phyloP scores from a whole-genome alignment of 2,888 invertebrate genomes.

The Amphipoea lucens region DNA sequence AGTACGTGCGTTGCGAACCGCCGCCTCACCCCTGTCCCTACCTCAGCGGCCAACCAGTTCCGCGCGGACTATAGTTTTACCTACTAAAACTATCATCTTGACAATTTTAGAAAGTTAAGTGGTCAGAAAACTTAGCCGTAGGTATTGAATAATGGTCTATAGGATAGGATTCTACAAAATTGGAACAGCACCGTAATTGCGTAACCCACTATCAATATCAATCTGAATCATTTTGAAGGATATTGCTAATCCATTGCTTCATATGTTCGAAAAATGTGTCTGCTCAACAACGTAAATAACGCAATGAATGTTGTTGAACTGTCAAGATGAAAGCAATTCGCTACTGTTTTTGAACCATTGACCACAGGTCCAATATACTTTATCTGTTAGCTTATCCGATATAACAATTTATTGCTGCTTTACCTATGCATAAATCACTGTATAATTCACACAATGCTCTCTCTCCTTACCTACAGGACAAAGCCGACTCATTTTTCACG shows the following conservation, averaged over 20 bases:
- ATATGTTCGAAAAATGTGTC: too few species aligned
- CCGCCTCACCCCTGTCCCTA: too few species aligned
- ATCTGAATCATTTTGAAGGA: too few species aligned
- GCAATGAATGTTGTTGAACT: not conserved
- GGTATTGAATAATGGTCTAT: not conserved
- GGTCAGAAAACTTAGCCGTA: not conserved
- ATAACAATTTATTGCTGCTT: not conserved
- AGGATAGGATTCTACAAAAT: not conserved
- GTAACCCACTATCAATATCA: not conserved
- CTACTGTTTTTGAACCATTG: not conserved
- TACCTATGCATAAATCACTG: not conserved
- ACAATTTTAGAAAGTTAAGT: not conserved
- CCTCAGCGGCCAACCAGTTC: too few species aligned
- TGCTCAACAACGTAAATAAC: not conserved
- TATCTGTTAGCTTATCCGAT: not conserved
- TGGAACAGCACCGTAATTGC: not conserved
- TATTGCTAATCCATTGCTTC: too few species aligned
- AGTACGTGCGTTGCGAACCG: too few species aligned
- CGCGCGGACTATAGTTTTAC: too few species aligned
- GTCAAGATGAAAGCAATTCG: not conserved
- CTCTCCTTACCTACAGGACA: conserved; percentile 80
- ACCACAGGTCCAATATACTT: not conserved
- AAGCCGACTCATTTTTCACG: conserved; percentile 96
- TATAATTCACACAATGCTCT: not conserved
- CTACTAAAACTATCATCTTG: not conserved